Conservation (phyloP, 2,113 vertebrate species). For the Tauraco erythrolophus region DNA sequence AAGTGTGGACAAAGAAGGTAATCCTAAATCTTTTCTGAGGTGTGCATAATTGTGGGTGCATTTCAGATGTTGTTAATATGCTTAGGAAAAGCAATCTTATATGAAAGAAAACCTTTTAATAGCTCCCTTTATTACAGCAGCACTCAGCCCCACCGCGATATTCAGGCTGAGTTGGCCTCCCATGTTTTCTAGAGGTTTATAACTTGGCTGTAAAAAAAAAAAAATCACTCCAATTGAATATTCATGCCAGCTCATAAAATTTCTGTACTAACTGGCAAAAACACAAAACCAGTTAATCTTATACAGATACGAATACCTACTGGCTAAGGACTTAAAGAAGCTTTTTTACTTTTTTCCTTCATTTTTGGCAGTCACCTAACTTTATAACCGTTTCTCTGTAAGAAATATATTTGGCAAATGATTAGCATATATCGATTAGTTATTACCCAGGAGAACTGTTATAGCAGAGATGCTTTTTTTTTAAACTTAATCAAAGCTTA, state of each 20-base stretch:
- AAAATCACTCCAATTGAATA: not conserved
- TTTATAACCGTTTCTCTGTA: not conserved
- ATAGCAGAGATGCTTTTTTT: conserved; percentile 6
- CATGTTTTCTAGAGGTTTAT: conserved; percentile 15
- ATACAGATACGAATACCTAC: not conserved
- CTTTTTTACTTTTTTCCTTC: not conserved
- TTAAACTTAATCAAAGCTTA: conserved; percentile 42
- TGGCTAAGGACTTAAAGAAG: not conserved
- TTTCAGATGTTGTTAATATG: conserved; percentile 73
- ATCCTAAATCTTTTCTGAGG: conserved; percentile 69
- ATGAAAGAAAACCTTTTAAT: conserved; percentile 74
- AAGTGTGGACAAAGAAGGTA: conserved; percentile 59
- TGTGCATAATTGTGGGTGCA: conserved; percentile 71
- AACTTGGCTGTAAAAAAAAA: conserved; percentile 32
- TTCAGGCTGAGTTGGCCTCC: not conserved
- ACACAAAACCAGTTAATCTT: not conserved
- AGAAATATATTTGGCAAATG: conserved; percentile 17
- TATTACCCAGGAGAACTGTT: not conserved
- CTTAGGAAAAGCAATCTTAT: conserved; percentile 70
- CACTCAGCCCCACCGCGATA: not conserved
- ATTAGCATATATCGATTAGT: conserved; percentile 55
- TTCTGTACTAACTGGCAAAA: conserved; percentile 18
- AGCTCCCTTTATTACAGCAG: conserved; percentile 60
- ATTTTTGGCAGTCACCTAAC: not conserved
- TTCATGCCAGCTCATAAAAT: conserved; percentile 35